Evolutionary conservation across 2,113 vertebrate genomes (phyloP), one percentile per base, ranked within the genome.

Genomic region (Tor tambroides): DNA sequence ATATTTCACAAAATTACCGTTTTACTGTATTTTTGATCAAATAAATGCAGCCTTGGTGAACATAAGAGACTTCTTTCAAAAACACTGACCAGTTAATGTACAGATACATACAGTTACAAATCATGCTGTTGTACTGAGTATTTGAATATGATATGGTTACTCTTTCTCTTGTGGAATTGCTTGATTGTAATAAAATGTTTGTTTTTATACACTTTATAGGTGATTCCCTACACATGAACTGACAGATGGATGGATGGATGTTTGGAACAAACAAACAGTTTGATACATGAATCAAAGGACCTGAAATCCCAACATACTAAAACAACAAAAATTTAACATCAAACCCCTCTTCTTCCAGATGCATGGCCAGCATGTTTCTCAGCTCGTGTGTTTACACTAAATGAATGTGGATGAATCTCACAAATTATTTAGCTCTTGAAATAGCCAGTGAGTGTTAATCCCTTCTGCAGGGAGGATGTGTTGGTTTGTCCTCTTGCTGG

Each of bases 351-450:
- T 32, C 38, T 67, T 46, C 12, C 32, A 82, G 80, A 67, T 35
- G 6, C 43, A 65, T 46, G 32, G 21, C 59, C 15, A 2, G 15
- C n/a, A 43, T 4, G 8, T 67, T 65, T 19, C 38, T 82, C 8
- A 28, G 38, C 59, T 67, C 32, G n/a, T 59, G 19, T 61, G 78
- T 80, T 80, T 80, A 80, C 54, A 65, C n/a, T 46, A 67, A 30
- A 77, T 28, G 41, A 59, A 78, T 61, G 59, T 63, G 59, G 30
- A 85, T 82, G 75, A 69, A 63, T 79, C 26, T 35, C 85, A 28
- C 74, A 76, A 69, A 65, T 67, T 23, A 80, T 49, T 80, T 61
- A 91, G 78, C 88, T 85, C 80, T 83, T 69, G 59, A 86, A 69
- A 86, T 80, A 71, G 41, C 30, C n/a, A 23, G 63, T 23, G 63